A percentile compares a stretch with the other conserved stretches of the same genome.
These are phyloP conservation scores for Nomia melanderi DNA, from an alignment of 1,140 invertebrate species.

Conservation along the genomic window DNA sequence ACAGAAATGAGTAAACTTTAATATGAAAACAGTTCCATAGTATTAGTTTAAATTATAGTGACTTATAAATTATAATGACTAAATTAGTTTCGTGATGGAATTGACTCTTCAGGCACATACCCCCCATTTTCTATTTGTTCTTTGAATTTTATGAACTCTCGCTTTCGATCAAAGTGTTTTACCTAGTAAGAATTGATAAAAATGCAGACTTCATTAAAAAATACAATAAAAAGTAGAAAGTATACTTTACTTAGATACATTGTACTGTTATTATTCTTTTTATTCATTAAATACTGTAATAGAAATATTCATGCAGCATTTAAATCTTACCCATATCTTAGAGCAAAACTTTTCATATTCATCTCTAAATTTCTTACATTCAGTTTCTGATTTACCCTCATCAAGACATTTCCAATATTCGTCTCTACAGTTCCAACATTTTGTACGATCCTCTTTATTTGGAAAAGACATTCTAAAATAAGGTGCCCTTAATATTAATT, in stretches of 20 bases:
- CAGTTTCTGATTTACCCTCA: constrained; percentile 82
- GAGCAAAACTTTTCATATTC: constrained; percentile 92
- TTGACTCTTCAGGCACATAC: constrained; percentile 85
- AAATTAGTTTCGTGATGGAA: constrained; percentile 57
- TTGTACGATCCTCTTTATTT: constrained; percentile 88
- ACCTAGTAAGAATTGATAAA: constrained; percentile 82
- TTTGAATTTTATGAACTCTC: constrained; percentile 93
- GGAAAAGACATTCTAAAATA: constrained; percentile 89
- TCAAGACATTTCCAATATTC: constrained; percentile 95
- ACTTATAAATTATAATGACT: constrained; percentile 46
- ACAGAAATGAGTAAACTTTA: constrained; percentile 49
- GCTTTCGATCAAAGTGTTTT: constrained; percentile 95
- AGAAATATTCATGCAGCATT: neutral
- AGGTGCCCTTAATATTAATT: neutral
- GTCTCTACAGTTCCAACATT: constrained; percentile 93
- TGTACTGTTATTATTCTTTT: neutral
- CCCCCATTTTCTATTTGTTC: constrained; percentile 92
- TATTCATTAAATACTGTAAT: neutral
- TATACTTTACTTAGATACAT: neutral
- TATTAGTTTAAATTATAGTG: constrained; percentile 51
- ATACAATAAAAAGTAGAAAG: constrained; percentile 25
- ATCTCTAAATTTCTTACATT: constrained; percentile 88
- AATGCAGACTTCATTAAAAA: constrained; percentile 34
- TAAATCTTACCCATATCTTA: constrained; percentile 87
- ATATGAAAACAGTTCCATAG: constrained; percentile 38